Evolutionary conservation across 2,113 vertebrate species (phyloP).

Genomic region (Pygathrix nemaeus): DNA sequence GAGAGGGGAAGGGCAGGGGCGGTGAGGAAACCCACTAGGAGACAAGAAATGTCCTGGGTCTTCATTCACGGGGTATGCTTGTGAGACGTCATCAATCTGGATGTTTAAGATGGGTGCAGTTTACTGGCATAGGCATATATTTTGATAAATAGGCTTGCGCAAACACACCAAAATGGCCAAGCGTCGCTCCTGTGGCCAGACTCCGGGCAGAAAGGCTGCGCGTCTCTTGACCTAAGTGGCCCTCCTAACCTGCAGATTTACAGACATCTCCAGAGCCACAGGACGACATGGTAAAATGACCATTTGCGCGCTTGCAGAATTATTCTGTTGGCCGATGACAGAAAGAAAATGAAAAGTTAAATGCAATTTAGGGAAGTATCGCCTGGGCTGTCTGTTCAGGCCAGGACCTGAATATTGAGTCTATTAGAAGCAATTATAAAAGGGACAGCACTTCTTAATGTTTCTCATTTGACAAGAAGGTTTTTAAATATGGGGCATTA

Average conservation of each 20-base stretch:
- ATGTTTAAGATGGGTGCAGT: rapidly evolving
- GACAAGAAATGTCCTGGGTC: not conserved
- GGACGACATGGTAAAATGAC: constrained; percentile 30
- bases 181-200: not conserved
- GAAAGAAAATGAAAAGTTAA: constrained; percentile 72
- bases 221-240: not conserved
- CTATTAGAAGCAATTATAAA: constrained; percentile 80
- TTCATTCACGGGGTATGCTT: not conserved
- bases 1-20: too few species aligned
- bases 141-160: not conserved
- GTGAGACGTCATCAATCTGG: not conserved
- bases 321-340: constrained; percentile 46
- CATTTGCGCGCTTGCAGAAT: not conserved
- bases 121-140: not conserved
- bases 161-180: not conserved
- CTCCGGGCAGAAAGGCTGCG: not conserved
- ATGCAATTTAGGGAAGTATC: constrained; percentile 54
- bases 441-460: constrained; percentile 66
- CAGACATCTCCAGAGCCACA: not conserved
- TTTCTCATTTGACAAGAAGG: constrained; percentile 78
- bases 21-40: rapidly evolving
- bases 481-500: constrained; percentile 79
- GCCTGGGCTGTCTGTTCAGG: constrained; percentile 53
- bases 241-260: not conserved
- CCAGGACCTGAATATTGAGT: constrained; percentile 68